Evolutionary conservation across 2,797 vertebrate species (phyloP).

Genomic region (Myotis findleyi): DNA sequence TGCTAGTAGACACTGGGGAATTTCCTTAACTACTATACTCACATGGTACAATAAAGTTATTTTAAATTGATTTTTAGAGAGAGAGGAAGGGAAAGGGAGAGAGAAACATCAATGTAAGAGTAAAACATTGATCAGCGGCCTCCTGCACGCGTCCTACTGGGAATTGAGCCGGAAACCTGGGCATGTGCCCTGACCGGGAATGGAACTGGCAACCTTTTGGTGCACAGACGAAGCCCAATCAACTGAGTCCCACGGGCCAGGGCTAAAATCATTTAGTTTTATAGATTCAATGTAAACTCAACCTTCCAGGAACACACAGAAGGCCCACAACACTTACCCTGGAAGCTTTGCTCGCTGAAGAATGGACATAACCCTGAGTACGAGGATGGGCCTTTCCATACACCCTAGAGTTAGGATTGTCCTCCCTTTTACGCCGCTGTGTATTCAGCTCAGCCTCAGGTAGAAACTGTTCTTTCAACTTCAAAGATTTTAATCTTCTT

Average conservation of each 20-base stretch:
- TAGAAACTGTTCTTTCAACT: not conserved
- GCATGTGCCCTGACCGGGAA: not conserved
- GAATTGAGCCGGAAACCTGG: no score
- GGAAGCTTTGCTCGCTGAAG: not conserved
- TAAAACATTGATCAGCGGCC: not conserved
- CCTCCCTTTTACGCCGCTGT: not conserved
- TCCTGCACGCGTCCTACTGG: not conserved
- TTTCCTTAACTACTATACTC: not conserved
- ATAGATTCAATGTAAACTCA: not conserved
- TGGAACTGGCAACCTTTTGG: not conserved
- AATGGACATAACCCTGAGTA: not conserved
- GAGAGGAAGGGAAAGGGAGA: not conserved
- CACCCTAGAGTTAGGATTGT: not conserved
- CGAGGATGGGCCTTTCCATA: not conserved
- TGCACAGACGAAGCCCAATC: no score
- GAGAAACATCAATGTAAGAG: not conserved
- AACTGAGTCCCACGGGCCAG: not conserved
- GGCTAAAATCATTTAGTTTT: not conserved
- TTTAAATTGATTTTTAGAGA: not conserved
- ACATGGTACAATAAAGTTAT: not conserved
- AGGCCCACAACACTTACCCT: not conserved
- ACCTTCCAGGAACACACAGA: not conserved
- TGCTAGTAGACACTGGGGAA: not conserved
- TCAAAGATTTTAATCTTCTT: not conserved
- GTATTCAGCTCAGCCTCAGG: not conserved